phyloP scores from a whole-genome alignment of 2,113 vertebrate genomes.

The Phainopepla nitens region DNA sequence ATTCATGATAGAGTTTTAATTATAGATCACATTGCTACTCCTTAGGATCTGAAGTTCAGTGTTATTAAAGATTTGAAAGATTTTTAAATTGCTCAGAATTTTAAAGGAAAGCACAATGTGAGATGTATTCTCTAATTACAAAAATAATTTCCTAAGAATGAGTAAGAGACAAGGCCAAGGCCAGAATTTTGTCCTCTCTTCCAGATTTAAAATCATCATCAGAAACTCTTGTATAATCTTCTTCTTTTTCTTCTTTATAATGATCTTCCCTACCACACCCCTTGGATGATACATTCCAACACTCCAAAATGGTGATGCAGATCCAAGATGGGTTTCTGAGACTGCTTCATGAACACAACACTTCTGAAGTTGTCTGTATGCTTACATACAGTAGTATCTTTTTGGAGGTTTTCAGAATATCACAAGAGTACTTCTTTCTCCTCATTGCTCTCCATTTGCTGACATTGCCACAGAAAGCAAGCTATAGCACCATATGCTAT shows the following conservation, averaged over 20 bases:
- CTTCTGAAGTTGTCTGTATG: neutral
- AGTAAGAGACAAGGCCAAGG: neutral
- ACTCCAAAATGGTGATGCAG: neutral
- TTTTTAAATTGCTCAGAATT: neutral
- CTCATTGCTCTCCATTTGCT: neutral
- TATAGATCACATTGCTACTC: neutral
- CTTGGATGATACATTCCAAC: neutral
- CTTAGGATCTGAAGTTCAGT: neutral
- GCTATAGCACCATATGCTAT: neutral
- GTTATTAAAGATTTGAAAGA: neutral
- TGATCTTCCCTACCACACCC: neutral
- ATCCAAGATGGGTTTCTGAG: neutral
- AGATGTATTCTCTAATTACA: neutral
- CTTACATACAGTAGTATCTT: neutral
- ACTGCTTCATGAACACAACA: neutral
- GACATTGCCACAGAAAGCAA: neutral
- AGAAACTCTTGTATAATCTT: neutral
- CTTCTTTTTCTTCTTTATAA: too few relatives aligned
- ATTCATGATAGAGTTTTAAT: neutral
- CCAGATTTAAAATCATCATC: neutral
- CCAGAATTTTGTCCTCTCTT: neutral
- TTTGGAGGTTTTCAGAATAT: neutral
- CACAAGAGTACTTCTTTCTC: neutral
- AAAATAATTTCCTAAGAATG: neutral
- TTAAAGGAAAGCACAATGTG: neutral